A percentile compares a stretch with the other conserved stretches of the same genome.
Evolutionary conservation across 1,140 invertebrate genomes (phyloP).

Genomic region (Homarus americanus): DNA sequence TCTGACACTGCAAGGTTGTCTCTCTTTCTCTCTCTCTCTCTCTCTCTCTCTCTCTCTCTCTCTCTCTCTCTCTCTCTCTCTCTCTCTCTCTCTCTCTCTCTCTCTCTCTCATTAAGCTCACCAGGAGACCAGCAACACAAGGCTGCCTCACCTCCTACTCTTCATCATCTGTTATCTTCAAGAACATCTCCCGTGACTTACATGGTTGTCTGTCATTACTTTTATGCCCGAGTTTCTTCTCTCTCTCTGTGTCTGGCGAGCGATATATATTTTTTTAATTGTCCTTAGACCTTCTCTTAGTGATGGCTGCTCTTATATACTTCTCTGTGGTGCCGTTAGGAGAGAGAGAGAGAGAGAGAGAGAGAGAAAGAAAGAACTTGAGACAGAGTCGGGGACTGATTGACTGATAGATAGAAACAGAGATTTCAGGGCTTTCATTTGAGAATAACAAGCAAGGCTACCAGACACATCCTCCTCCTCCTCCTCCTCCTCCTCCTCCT

Average conservation of each 20-base stretch:
- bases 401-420: background rate
- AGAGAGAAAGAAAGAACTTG: constrained; percentile 30
- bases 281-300: no score
- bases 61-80: constrained; percentile 7
- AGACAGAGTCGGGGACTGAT: background rate
- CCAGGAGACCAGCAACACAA: no score
- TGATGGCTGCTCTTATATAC: no score
- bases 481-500: no score
- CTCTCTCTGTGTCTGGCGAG: no score
- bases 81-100: background rate
- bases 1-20: no score
- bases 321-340: background rate
- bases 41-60: background rate
- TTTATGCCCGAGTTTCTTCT: constrained; percentile 6
- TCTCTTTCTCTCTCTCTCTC: background rate
- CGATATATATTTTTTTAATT: no score
- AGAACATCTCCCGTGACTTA: background rate
- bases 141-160: background rate
- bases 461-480: background rate
- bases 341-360: constrained; percentile 20
- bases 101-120: background rate
- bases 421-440: no score
- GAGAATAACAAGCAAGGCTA: no score
- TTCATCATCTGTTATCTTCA: background rate
- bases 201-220: background rate